Percentiles rank a stretch among this genome's conserved stretches.
Evolutionary conservation across 1,140 invertebrate species (phyloP).

Genomic region (Magallana angulata): DNA sequence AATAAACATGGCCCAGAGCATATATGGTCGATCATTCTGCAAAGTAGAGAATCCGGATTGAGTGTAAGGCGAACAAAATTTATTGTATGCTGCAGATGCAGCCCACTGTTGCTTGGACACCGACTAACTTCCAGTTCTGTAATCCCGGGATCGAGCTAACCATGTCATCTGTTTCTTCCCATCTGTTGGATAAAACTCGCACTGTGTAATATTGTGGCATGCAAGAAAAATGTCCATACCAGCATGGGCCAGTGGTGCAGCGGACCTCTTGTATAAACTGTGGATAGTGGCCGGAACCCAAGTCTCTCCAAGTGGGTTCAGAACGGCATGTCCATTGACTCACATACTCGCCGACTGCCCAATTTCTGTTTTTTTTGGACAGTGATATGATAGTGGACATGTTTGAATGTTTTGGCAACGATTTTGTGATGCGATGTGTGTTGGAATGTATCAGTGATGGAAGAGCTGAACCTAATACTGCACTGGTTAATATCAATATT

Average conservation of each 20-base stretch:
- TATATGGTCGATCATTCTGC: no score
- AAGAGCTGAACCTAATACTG: not conserved
- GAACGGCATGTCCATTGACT: slow-evolving; percentile 1
- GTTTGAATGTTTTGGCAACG: not conserved
- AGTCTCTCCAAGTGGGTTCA: not conserved
- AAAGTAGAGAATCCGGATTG: no score
- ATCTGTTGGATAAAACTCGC: not conserved
- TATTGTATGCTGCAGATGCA: not conserved
- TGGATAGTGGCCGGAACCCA: slow-evolving; percentile 15
- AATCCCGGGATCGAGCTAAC: not conserved
- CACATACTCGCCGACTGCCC: not conserved
- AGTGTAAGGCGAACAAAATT: not conserved
- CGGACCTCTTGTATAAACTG: not conserved
- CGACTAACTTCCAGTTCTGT: not conserved
- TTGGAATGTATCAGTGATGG: not conserved
- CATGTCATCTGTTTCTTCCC: not conserved
- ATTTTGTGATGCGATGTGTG: not conserved
- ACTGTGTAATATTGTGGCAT: slow-evolving; percentile 1
- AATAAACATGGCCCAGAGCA: no score
- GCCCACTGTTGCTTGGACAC: not conserved
- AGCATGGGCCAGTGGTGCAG: slow-evolving; percentile 9
- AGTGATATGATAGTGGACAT: not conserved
- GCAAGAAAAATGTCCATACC: slow-evolving; percentile 23
- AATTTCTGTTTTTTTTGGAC: not conserved
- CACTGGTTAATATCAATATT: not conserved